Percentiles rank a stretch among this genome's conserved stretches.
These are phyloP conservation scores for Semaprochilodus insignis DNA, from an alignment of 2,797 vertebrate species.

Conservation along the genomic window DNA sequence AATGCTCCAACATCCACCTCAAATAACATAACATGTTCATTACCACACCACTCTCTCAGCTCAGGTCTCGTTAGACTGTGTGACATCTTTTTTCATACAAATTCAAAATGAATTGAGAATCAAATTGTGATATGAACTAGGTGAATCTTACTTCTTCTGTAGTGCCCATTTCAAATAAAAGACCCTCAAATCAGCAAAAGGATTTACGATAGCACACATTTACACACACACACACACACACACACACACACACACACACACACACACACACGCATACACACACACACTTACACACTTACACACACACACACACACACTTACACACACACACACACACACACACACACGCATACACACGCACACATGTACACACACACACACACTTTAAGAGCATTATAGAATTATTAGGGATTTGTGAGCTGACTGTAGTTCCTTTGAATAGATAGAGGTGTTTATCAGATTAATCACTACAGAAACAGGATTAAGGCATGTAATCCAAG, in stretches of 20 bases:
- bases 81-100: too few relatives aligned
- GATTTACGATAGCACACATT: too few relatives aligned
- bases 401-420: constrained; percentile 40
- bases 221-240: too few relatives aligned
- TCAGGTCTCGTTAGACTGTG: too few relatives aligned
- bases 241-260: too few relatives aligned
- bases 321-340: neutral
- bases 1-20: too few relatives aligned
- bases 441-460: constrained; percentile 42
- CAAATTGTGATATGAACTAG: neutral
- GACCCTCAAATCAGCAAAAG: too few relatives aligned
- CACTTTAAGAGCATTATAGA: constrained; percentile 30
- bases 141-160: too few relatives aligned
- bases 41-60: too few relatives aligned
- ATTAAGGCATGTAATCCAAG: constrained; percentile 49
- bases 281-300: constrained; percentile 19
- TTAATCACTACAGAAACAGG: constrained; percentile 46
- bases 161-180: too few relatives aligned
- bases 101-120: neutral
- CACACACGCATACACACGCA: constrained; percentile 11
- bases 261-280: neutral
- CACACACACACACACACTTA: neutral
- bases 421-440: constrained; percentile 34
- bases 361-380: constrained; percentile 11
- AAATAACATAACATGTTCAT: neutral